Conservation (phyloP, 92 coral and sea anemone genomes). For the Zoanthus sociatus region DNA sequence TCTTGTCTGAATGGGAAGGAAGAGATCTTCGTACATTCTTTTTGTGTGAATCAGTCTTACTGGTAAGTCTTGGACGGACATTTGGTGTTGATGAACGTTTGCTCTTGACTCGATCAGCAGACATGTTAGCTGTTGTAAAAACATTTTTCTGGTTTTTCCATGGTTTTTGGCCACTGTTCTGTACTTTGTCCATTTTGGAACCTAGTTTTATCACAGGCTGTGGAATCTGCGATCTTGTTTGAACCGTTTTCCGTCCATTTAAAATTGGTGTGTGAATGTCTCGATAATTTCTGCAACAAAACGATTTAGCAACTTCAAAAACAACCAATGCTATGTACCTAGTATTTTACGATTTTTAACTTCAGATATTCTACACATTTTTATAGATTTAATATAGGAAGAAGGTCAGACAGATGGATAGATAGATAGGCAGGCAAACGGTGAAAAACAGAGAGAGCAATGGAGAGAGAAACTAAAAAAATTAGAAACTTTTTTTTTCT, state of each 20-base stretch:
- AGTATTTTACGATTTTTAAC: too few relatives aligned
- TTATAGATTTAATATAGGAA: too few relatives aligned
- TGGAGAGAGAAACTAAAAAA: too few relatives aligned
- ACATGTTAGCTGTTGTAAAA: not conserved
- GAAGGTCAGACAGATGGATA: too few relatives aligned
- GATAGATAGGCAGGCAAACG: not conserved
- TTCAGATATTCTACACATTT: too few relatives aligned
- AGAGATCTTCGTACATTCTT: constrained; percentile 11
- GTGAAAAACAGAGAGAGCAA: too few relatives aligned
- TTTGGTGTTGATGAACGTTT: constrained; percentile 14
- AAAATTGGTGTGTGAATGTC: not conserved
- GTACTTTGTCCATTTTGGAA: not conserved
- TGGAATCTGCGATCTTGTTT: constrained; percentile 39
- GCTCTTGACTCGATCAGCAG: constrained; percentile 28
- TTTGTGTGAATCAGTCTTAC: constrained; percentile 30
- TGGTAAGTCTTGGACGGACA: constrained; percentile 3
- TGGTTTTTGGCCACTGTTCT: not conserved
- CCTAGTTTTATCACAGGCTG: constrained; percentile 7
- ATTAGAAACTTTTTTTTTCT: not conserved
- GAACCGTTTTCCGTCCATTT: not conserved
- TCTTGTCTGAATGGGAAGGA: constrained; percentile 5
- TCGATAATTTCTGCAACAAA: not conserved
- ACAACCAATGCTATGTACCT: not conserved
- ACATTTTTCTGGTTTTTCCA: constrained; percentile 1
- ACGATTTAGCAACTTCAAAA: not conserved